Evolutionary conservation across 2,113 vertebrate genomes (phyloP).

Genomic region (Chunga burmeisteri): DNA sequence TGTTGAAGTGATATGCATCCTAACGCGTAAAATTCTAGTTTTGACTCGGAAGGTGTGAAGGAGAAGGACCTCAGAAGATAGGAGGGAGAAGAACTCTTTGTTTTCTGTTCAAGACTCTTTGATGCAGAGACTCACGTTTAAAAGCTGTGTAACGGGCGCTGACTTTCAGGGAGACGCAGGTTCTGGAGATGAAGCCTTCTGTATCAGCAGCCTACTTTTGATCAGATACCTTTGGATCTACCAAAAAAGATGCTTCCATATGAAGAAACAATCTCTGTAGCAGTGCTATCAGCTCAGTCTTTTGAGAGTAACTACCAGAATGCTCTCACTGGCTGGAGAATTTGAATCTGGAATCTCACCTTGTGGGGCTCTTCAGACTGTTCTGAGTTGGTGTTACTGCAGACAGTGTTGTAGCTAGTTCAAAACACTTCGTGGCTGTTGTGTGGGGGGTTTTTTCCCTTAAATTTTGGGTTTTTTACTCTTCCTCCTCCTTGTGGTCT

Average conservation of each 20-base stretch:
- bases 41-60: not conserved
- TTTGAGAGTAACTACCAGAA: not conserved
- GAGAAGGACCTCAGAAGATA: not conserved
- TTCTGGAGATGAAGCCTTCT: not conserved
- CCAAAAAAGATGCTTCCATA: not conserved
- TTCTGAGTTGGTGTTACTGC: not conserved
- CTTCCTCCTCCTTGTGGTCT: not conserved
- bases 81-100: not conserved
- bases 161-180: not conserved
- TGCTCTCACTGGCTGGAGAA: not conserved
- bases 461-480: not conserved
- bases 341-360: not conserved
- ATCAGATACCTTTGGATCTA: not conserved
- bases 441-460: no score
- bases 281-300: not conserved
- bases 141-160: not conserved
- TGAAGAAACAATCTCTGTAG: not conserved
- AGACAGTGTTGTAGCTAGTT: not conserved
- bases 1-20: not conserved
- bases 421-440: not conserved
- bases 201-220: not conserved
- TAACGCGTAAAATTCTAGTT: not conserved
- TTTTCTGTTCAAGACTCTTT: not conserved
- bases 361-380: not conserved
- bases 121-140: not conserved